These are phyloP conservation scores for Athetis lepigone DNA, from an alignment of 2,888 invertebrate genomes.

Conservation along the genomic window DNA sequence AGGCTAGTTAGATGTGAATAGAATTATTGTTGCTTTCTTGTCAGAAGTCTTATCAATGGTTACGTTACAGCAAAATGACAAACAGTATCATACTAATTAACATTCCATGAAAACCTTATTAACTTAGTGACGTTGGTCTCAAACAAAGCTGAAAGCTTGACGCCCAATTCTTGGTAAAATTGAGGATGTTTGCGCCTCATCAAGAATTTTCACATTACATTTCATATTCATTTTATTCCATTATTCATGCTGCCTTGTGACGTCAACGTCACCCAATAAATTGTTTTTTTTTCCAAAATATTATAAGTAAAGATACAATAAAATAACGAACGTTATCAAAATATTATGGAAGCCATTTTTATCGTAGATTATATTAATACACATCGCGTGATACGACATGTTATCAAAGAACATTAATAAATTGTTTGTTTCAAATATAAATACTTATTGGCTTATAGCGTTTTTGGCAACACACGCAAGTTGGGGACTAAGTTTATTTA, in stretches of 20 bases:
- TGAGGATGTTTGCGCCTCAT: background rate
- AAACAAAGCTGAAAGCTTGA: slow-evolving; percentile 31
- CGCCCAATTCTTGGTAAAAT: slow-evolving; percentile 8
- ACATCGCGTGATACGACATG: slow-evolving; percentile 37
- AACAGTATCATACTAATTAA: slow-evolving; percentile 16
- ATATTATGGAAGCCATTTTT: slow-evolving; percentile 19
- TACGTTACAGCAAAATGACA: background rate
- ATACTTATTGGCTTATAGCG: background rate
- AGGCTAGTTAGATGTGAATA: background rate
- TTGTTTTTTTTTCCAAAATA: background rate
- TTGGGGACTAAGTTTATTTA: background rate
- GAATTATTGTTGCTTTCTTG: background rate
- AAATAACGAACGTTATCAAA: slow-evolving; percentile 30
- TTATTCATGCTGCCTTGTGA: background rate
- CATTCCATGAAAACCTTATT: slow-evolving; percentile 28
- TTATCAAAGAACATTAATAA: slow-evolving; percentile 25
- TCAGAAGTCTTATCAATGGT: background rate
- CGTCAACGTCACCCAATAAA: background rate
- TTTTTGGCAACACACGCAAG: slow-evolving; percentile 21
- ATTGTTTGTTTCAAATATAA: slow-evolving; percentile 18
- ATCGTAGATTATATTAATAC: slow-evolving; percentile 11
- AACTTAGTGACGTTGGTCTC: slow-evolving; percentile 26
- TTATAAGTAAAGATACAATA: slow-evolving; percentile 10
- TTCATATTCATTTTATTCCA: background rate
- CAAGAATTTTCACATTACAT: background rate